Evolutionary conservation across 2,113 vertebrate genomes (phyloP).

Genomic region (Rhinolophus ferrumequinum): DNA sequence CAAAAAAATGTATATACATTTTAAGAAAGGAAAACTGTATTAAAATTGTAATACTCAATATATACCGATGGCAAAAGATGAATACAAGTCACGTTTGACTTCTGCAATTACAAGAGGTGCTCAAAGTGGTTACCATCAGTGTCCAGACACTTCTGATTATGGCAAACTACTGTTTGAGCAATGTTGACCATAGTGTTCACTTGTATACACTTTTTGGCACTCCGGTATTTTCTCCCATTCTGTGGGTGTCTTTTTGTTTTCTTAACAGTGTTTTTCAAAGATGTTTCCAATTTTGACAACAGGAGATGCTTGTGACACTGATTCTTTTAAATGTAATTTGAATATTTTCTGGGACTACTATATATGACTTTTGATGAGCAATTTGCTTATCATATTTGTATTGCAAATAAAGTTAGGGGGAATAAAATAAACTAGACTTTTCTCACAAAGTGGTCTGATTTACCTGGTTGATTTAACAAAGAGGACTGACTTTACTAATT

Average conservation of each 20-base stretch:
- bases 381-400: neutral
- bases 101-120: no score
- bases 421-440: neutral
- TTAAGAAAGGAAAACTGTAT: no score
- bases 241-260: neutral
- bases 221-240: neutral
- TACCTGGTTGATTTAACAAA: slow-evolving; percentile 5
- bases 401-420: slow-evolving; percentile 13
- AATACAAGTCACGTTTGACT: no score
- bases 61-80: no score
- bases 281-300: neutral
- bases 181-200: no score
- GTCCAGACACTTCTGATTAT: no score
- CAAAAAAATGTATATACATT: no score
- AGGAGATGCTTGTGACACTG: neutral
- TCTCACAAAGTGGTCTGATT: slow-evolving; percentile 29
- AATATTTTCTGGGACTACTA: neutral
- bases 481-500: slow-evolving; percentile 12
- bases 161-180: no score
- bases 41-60: no score
- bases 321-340: slow-evolving; percentile 15
- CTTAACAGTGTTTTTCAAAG: neutral
- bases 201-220: no score
- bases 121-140: no score
- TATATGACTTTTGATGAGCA: neutral